Base-by-base conservation (phyloP, 2,888 invertebrate species). In the Alitta virens region DNA sequence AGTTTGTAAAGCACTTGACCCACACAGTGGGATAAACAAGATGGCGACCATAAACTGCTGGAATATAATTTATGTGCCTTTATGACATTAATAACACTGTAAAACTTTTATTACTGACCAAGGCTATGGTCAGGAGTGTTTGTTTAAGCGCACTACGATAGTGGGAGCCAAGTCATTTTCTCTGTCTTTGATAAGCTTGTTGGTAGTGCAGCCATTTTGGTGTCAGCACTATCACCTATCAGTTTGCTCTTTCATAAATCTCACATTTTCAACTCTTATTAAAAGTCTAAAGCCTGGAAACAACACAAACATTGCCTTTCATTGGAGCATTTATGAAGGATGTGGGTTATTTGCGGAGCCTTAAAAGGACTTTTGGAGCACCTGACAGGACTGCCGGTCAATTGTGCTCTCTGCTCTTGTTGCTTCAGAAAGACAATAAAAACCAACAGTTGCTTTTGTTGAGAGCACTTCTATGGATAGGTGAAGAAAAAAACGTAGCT, bases 51-150 rank as follows among this genome's bases (percentile, higher is more conserved):
- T 46, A 46, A 52, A 52, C 52, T 52, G n/a, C 7, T 52, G 24
- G 24, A 23, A 25, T 52, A 52, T 52, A 52, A 52, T 52, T 52
- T 52, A 52, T 52, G 24, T 9, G 24, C 52, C 52, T 52, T 52
- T 52, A 52, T 52, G 52, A 52, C 52, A 52, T 52, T 52, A 52
- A 52, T 52, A 52, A 52, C 52, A 12, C 25, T 23, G 5, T 52
- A 52, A 52, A 52, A 52, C 18, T 52, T 52, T 52, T 52, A 52
- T 52, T 52, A 26, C 52, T 16, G 26, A 16, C 23, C 24, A 2
- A 5, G 24, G 7, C 26, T 21, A 16, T 52, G 52, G 52, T 52
- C 52, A 52, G n/a, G 52, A 21, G 26, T 52, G 52, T 52, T 52
- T 52, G 26, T 23, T 26, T 52, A 21, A 14, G 26, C 23, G 5